These are phyloP conservation scores for Microdon myrmicae DNA, from an alignment of 2,888 invertebrate species.

Conservation along the genomic window DNA sequence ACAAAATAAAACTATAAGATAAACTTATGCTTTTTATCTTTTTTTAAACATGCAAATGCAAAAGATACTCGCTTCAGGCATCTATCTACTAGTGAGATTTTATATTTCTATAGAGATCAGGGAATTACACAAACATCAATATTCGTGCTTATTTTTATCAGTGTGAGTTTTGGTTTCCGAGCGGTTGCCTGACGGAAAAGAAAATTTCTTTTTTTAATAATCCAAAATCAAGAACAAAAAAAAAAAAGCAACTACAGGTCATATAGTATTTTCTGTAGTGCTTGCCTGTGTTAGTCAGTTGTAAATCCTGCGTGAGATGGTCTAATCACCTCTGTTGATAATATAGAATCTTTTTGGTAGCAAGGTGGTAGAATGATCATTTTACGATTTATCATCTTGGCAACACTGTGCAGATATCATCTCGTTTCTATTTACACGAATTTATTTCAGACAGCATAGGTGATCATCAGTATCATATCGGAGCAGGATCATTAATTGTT, in stretches of 20 bases:
- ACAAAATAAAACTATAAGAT: conserved; percentile 8
- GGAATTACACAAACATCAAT: no score
- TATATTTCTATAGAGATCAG: no score
- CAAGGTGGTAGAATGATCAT: conserved; percentile 52
- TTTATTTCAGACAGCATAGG: no score
- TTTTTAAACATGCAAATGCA: conserved; percentile 24
- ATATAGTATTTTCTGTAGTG: neutral
- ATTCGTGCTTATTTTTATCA: no score
- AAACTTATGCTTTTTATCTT: no score
- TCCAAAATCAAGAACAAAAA: conserved; percentile 6
- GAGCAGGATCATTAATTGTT: no score
- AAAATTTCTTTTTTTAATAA: no score
- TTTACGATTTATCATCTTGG: conserved; percentile 49
- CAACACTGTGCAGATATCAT: conserved; percentile 45
- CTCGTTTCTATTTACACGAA: no score
- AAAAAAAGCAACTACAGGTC: neutral
- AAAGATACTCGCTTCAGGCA: conserved; percentile 33
- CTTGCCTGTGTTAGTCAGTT: conserved; percentile 28
- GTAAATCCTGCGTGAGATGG: conserved; percentile 53
- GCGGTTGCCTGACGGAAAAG: no score
- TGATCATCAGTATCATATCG: no score
- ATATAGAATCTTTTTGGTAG: conserved; percentile 42
- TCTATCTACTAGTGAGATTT: no score
- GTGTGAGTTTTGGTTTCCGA: conserved; percentile 16
- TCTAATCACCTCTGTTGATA: conserved; percentile 60